phyloP scores from a whole-genome alignment of 2,113 vertebrate species.

The Cyphomyrus discorhynchus region DNA sequence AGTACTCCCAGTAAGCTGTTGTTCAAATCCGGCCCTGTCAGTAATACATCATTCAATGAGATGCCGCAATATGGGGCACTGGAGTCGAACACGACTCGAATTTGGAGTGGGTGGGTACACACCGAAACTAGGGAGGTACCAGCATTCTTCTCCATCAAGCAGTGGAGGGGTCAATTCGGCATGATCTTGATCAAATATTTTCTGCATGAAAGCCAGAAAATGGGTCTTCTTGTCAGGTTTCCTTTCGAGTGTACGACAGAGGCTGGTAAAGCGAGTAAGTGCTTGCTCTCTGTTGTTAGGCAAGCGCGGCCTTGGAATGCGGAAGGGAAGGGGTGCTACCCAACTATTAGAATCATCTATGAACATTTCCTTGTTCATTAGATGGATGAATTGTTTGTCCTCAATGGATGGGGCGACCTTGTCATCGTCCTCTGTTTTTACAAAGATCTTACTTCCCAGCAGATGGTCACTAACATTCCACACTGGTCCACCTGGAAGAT shows the following conservation, averaged over 20 bases:
- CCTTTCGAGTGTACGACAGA: neutral
- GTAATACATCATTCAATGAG: neutral
- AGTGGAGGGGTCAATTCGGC: slow-evolving; percentile 3
- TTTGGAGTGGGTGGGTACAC: slow-evolving; percentile 6
- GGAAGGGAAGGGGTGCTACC: neutral
- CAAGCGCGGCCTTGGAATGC: neutral
- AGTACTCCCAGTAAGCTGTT: neutral
- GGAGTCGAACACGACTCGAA: neutral
- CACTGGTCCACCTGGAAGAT: too few relatives aligned
- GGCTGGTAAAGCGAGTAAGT: neutral
- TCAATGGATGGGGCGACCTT: too few relatives aligned
- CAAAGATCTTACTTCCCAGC: too few relatives aligned
- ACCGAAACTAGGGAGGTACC: neutral
- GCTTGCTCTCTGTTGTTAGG: slow-evolving; percentile 9
- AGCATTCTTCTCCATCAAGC: slow-evolving; percentile 23
- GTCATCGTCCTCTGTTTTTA: too few relatives aligned
- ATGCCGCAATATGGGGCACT: neutral
- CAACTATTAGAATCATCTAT: neutral
- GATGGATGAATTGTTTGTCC: too few relatives aligned
- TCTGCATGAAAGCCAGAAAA: neutral
- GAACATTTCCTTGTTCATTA: too few relatives aligned
- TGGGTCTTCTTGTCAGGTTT: neutral
- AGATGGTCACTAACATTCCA: too few relatives aligned
- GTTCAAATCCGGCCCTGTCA: neutral
- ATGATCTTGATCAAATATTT: neutral